A percentile compares a stretch with the other conserved stretches of the same genome.
These are phyloP conservation scores for Cremastobaeus sp. DNA, from an alignment of 2,888 invertebrate species.

Conservation along the genomic window DNA sequence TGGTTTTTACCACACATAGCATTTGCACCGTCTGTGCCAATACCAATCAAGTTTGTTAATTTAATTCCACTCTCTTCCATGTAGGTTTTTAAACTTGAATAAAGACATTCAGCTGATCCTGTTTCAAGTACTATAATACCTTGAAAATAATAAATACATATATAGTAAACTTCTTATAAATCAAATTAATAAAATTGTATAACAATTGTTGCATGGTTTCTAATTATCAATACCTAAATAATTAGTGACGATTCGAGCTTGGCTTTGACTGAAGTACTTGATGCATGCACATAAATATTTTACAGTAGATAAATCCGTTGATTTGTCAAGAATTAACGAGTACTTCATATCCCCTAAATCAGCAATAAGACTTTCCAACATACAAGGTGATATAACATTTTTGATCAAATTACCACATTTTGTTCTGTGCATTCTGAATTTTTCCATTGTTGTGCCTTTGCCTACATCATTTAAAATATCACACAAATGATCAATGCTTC, in stretches of 20 bases:
- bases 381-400: conserved; percentile 18
- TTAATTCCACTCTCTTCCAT: conserved; percentile 24
- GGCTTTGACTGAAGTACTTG: conserved; percentile 55
- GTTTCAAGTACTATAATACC: not conserved
- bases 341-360: conserved; percentile 32
- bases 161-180: too few relatives aligned
- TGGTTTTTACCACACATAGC: not conserved
- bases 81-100: not conserved
- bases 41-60: conserved; percentile 53
- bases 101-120: not conserved
- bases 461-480: not conserved
- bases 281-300: conserved; percentile 58
- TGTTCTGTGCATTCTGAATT: not conserved
- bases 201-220: too few relatives aligned
- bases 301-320: conserved; percentile 37
- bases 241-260: conserved; percentile 34
- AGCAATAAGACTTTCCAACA: conserved; percentile 24
- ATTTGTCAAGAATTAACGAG: conserved; percentile 58
- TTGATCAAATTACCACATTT: not conserved
- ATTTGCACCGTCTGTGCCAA: conserved; percentile 20
- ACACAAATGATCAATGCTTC: not conserved
- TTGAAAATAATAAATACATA: too few relatives aligned
- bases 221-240: too few relatives aligned
- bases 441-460: not conserved
- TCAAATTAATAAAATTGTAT: too few relatives aligned